A percentile compares a stretch with the other conserved stretches of the same genome.
Evolutionary conservation across 2,797 vertebrate species (phyloP).

Genomic region (Eulemur mongoz): DNA sequence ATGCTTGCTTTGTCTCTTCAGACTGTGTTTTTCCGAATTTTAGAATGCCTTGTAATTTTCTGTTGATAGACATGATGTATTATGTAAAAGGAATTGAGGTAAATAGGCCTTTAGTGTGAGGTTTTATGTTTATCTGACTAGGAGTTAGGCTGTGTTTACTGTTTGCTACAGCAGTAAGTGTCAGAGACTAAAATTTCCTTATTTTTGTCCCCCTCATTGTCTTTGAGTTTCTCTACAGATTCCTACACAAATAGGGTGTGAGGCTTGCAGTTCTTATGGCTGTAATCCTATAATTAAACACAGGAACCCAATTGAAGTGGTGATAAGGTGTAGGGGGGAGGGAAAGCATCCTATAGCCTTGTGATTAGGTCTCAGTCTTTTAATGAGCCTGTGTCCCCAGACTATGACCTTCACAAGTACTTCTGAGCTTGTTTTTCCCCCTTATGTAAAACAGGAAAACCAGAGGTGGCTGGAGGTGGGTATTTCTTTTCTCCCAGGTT

Average conservation of each 20-base stretch:
- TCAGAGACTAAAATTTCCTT: not conserved
- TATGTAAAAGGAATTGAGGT: not conserved
- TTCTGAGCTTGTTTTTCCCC: not conserved
- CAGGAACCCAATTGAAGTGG: not conserved
- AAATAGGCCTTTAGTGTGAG: not conserved
- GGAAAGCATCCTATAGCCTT: not conserved
- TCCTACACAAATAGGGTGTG: not conserved
- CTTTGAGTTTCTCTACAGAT: not conserved
- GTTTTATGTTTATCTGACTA: not conserved
- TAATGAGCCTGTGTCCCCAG: not conserved
- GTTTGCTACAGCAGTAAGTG: not conserved
- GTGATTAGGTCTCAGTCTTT: not conserved
- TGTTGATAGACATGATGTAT: not conserved
- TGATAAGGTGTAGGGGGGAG: not conserved
- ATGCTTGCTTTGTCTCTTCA: not conserved
- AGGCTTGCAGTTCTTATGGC: not conserved
- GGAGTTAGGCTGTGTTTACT: not conserved
- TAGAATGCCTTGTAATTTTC: not conserved
- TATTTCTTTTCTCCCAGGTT: not conserved
- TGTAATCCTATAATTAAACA: not conserved
- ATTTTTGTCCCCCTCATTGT: not conserved
- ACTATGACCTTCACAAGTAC: not conserved
- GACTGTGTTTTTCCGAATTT: not conserved
- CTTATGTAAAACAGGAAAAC: not conserved
- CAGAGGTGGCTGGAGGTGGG: not conserved